Percentiles rank a stretch among this genome's conserved stretches.
phyloP scores from a whole-genome alignment of 2,888 invertebrate genomes.

The Epinotia brunnichana region DNA sequence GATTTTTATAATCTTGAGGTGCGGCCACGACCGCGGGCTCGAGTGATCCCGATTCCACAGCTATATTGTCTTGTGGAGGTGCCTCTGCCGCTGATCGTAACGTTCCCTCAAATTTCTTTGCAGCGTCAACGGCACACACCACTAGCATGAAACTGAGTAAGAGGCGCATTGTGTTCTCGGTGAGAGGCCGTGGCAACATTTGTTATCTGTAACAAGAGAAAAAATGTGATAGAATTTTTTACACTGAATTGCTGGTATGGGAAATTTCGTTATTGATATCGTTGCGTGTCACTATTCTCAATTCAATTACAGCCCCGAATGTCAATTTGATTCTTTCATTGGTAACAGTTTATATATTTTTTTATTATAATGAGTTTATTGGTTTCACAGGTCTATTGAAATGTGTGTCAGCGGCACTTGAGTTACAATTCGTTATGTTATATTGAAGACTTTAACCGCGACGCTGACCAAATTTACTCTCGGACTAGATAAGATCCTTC shows the following conservation, averaged over 20 bases:
- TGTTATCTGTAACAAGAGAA: conserved; percentile 79
- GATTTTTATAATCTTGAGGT: conserved; percentile 75
- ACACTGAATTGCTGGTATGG: conserved; percentile 61
- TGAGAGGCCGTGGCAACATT: conserved; percentile 76
- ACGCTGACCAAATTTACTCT: background rate
- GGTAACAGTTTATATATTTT: conserved; percentile 1
- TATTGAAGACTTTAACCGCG: background rate
- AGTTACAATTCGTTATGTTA: no score
- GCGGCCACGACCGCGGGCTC: conserved; percentile 77
- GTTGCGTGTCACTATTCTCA: background rate
- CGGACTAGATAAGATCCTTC: background rate
- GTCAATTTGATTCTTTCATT: conserved; percentile 7
- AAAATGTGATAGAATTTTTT: conserved; percentile 48
- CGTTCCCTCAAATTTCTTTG: conserved; percentile 79
- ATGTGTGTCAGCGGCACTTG: conserved; percentile 49
- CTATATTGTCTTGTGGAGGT: conserved; percentile 78
- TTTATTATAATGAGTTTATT: conserved; percentile 31
- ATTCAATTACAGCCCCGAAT: conserved; percentile 1
- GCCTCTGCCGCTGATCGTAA: conserved; percentile 78
- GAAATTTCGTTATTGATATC: conserved; percentile 20
- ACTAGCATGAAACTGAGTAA: conserved; percentile 76
- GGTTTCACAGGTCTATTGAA: conserved; percentile 50
- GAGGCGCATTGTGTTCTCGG: conserved; percentile 75
- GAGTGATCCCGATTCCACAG: conserved; percentile 75
- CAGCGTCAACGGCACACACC: conserved; percentile 75